These are phyloP conservation scores for Sebastes alutus DNA, from an alignment of 2,797 vertebrate species.

Conservation along the genomic window DNA sequence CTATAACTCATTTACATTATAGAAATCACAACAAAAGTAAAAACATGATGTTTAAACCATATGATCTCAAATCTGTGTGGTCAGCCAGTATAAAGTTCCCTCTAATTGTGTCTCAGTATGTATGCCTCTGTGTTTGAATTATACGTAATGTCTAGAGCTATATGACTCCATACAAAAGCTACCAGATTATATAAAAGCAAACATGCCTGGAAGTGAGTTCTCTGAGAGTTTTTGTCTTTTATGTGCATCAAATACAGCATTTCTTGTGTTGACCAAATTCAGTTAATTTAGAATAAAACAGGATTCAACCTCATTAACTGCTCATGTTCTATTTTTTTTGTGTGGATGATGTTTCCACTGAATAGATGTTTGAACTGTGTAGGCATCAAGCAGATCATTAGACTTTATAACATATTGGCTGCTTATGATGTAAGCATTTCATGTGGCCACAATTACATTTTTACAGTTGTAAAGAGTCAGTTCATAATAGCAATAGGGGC, in stretches of 20 bases:
- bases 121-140: slow-evolving; percentile 14
- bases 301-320: slow-evolving; percentile 36
- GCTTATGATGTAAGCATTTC: neutral
- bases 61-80: neutral
- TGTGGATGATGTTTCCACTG: slow-evolving; percentile 2
- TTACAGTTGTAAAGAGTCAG: neutral
- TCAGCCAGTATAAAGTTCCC: neutral
- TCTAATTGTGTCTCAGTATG: slow-evolving; percentile 1
- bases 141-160: slow-evolving; percentile 11
- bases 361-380: neutral
- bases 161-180: neutral
- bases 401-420: neutral
- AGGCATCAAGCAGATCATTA: neutral
- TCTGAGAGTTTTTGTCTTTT: slow-evolving; percentile 18
- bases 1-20: neutral
- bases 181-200: slow-evolving; percentile 17
- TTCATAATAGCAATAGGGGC: neutral
- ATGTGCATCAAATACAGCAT: slow-evolving; percentile 17
- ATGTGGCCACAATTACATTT: neutral
- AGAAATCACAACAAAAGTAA: neutral
- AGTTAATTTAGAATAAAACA: slow-evolving; percentile 51
- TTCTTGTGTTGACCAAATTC: slow-evolving; percentile 28
- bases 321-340: slow-evolving; percentile 13
- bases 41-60: neutral
- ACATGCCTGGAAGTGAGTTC: slow-evolving; percentile 14